phyloP scores from a whole-genome alignment of 2,888 invertebrate species.

The Drosophila mettleri region DNA sequence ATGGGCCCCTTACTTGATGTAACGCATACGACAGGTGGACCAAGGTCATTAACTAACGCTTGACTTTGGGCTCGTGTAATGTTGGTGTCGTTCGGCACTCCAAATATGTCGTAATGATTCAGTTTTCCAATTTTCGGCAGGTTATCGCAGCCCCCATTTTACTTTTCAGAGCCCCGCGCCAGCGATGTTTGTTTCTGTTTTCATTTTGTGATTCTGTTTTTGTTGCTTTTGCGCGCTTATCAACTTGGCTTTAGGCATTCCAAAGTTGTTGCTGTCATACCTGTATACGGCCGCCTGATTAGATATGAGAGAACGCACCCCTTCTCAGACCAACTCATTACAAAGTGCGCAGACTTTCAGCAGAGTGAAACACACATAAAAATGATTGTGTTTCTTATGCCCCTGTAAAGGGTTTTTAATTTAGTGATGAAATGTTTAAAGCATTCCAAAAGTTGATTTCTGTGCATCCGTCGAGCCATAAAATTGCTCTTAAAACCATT shows the following conservation, averaged over 20 bases:
- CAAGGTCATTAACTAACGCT: conserved; percentile 77
- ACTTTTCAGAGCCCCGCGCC: conserved; percentile 19
- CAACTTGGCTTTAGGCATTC: conserved; percentile 70
- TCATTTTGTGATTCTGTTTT: conserved; percentile 29
- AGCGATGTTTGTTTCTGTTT: conserved; percentile 30
- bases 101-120: conserved; percentile 72
- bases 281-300: conserved; percentile 34
- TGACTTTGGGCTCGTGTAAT: conserved; percentile 52
- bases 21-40: conserved; percentile 76
- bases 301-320: conserved; percentile 53
- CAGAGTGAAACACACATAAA: not conserved
- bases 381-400: not conserved
- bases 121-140: conserved; percentile 50
- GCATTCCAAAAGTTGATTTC: not conserved
- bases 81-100: conserved; percentile 15
- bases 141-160: conserved; percentile 47
- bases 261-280: conserved; percentile 50
- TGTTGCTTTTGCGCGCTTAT: conserved; percentile 37
- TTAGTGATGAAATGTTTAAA: not conserved
- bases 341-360: conserved; percentile 29
- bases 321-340: conserved; percentile 33
- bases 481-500: no score
- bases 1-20: conserved; percentile 33
- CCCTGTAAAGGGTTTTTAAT: not conserved
- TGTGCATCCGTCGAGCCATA: not conserved